A percentile compares a stretch with the other conserved stretches of the same genome.
These are phyloP conservation scores for Echeneis naucrates DNA, from an alignment of 2,797 vertebrate genomes.

Conservation along the genomic window DNA sequence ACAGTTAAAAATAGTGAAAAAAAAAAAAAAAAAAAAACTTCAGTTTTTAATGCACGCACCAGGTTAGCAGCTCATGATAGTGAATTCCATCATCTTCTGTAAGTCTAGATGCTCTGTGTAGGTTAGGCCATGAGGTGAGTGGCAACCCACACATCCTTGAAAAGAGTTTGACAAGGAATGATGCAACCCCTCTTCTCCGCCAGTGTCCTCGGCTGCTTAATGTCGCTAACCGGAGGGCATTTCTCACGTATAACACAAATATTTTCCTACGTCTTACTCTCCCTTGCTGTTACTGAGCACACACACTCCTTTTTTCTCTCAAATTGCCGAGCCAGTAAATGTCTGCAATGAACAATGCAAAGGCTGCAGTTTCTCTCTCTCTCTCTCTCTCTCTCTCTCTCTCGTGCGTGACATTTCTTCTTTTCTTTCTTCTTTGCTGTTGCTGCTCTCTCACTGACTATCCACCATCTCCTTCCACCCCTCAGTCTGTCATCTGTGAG, in stretches of 20 bases:
- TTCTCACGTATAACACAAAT: conserved; percentile 49
- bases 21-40: conserved; percentile 5
- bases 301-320: conserved; percentile 52
- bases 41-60: conserved; percentile 11
- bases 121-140: conserved; percentile 82
- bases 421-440: conserved; percentile 55
- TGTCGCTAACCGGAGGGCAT: conserved; percentile 66
- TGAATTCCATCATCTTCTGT: conserved; percentile 97
- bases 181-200: conserved; percentile 62
- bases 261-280: conserved; percentile 65
- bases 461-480: conserved; percentile 62
- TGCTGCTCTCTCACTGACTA: conserved; percentile 72
- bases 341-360: conserved; percentile 89
- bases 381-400: conserved; percentile 55
- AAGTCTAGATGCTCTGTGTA: conserved; percentile 91
- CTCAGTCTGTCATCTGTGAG: conserved; percentile 73
- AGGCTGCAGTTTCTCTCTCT: conserved; percentile 67
- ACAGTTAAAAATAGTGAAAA: conserved; percentile 7
- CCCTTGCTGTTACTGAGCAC: conserved; percentile 55
- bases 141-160: conserved; percentile 64
- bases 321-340: conserved; percentile 76
- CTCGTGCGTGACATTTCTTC: conserved; percentile 66
- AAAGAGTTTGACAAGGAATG: conserved; percentile 51
- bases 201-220: conserved; percentile 73
- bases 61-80: conserved; percentile 78